Percentiles rank a stretch among this genome's conserved stretches.
Evolutionary conservation across 1,140 invertebrate genomes (phyloP).

Genomic region (Acromyrmex echinatior): DNA sequence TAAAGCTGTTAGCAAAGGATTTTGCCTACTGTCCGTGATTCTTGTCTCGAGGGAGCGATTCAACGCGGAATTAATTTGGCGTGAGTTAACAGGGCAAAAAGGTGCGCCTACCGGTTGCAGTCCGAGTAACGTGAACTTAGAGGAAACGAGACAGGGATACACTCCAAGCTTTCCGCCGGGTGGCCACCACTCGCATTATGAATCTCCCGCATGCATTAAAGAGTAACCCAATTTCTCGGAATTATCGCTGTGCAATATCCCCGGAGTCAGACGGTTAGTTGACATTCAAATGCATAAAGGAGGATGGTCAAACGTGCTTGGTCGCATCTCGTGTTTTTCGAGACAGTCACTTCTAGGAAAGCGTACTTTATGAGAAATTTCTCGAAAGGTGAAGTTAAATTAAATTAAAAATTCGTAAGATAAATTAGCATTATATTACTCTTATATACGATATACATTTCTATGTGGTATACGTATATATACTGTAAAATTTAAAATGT

Average conservation of each 20-base stretch:
- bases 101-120: conserved; percentile 6
- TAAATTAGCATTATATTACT: neutral
- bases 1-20: neutral
- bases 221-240: conserved; percentile 76
- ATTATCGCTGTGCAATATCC: conserved; percentile 71
- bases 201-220: conserved; percentile 70
- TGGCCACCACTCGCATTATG: conserved; percentile 62
- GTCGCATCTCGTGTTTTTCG: conserved; percentile 4
- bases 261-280: conserved; percentile 24
- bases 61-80: conserved; percentile 70
- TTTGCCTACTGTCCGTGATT: conserved; percentile 53
- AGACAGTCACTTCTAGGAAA: neutral
- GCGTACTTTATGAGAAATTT: neutral
- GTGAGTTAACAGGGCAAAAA: conserved; percentile 61
- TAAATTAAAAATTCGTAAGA: conserved; percentile 12
- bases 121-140: conserved; percentile 37
- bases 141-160: conserved; percentile 65
- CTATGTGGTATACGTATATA: too few species aligned
- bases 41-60: conserved; percentile 2
- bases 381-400: neutral
- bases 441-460: neutral
- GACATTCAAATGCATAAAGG: conserved; percentile 15
- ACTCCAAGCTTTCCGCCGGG: conserved; percentile 46
- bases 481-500: too few species aligned
- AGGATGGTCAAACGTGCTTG: neutral